Percentiles rank a stretch among this genome's conserved stretches.
Conservation (phyloP, 1,140 invertebrate genomes). For the Polyergus mexicanus region DNA sequence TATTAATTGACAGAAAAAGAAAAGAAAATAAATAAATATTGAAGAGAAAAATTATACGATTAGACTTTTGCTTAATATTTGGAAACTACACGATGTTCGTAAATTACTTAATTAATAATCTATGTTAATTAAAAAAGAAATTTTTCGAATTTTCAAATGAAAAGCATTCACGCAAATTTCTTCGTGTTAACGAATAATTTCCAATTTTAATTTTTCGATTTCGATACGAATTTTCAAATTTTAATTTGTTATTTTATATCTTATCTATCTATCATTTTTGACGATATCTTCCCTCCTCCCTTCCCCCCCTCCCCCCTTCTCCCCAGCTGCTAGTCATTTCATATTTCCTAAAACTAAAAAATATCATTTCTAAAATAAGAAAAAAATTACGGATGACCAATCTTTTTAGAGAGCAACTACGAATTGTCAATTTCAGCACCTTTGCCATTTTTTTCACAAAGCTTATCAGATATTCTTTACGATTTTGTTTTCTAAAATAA, state of each 20-base stretch:
- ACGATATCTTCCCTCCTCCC: not conserved
- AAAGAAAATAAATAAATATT: not conserved
- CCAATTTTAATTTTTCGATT: not conserved
- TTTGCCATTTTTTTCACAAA: not conserved
- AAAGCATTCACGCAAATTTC: not conserved
- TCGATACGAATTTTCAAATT: not conserved
- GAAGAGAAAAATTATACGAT: not conserved
- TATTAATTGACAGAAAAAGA: not conserved
- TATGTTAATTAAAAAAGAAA: not conserved
- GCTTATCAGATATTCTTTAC: not conserved
- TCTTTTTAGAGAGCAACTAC: not conserved
- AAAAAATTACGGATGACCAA: constrained; percentile 7
- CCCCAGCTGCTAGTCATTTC: too few relatives aligned
- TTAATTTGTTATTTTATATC: not conserved
- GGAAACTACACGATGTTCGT: not conserved
- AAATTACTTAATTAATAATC: not conserved
- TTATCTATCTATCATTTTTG: not conserved
- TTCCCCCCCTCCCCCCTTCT: too few relatives aligned
- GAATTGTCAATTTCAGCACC: not conserved
- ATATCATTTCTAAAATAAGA: not conserved
- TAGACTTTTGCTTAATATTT: too few relatives aligned
- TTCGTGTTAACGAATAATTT: not conserved
- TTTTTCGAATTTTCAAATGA: not conserved
- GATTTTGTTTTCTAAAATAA: not conserved
- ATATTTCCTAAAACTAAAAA: not conserved